Conservation (phyloP, 1,140 invertebrate species). For the Sweltsa coloradensis region DNA sequence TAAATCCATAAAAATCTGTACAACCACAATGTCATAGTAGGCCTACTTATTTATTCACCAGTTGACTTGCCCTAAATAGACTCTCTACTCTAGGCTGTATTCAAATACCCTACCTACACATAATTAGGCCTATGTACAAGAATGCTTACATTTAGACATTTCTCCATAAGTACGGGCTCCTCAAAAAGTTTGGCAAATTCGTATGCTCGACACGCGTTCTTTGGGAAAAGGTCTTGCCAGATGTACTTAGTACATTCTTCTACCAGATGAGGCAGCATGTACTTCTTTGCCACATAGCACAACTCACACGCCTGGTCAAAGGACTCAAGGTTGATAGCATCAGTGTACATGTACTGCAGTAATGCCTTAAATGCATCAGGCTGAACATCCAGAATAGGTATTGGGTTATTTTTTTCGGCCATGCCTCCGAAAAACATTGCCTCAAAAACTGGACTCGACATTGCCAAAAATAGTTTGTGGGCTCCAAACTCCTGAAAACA, state of each 20-base stretch:
- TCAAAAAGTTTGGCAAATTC: constrained; percentile 77
- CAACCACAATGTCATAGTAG: too few relatives aligned
- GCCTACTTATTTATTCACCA: too few relatives aligned
- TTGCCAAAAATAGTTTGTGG: constrained; percentile 69
- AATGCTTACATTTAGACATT: constrained; percentile 51
- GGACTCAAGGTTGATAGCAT: constrained; percentile 59
- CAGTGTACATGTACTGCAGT: constrained; percentile 70
- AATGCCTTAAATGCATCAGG: constrained; percentile 71
- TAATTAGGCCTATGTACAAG: constrained; percentile 10
- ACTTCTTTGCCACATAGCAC: constrained; percentile 79
- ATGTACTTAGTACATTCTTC: constrained; percentile 67
- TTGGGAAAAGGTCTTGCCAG: constrained; percentile 62
- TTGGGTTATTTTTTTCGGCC: constrained; percentile 55
- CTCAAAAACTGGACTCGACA: constrained; percentile 73
- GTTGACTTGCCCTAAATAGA: too few relatives aligned
- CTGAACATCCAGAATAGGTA: constrained; percentile 68
- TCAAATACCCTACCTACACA: neutral
- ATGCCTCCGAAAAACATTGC: constrained; percentile 65
- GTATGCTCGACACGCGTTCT: constrained; percentile 69
- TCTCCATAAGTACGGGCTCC: constrained; percentile 63
- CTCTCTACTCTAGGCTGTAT: too few relatives aligned
- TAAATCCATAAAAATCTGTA: too few relatives aligned
- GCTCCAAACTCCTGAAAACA: constrained; percentile 50
- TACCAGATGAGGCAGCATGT: constrained; percentile 69
- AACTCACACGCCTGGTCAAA: constrained; percentile 75